phyloP scores from a whole-genome alignment of 64 coral and sea anemone species.

The Montipora cactus region DNA sequence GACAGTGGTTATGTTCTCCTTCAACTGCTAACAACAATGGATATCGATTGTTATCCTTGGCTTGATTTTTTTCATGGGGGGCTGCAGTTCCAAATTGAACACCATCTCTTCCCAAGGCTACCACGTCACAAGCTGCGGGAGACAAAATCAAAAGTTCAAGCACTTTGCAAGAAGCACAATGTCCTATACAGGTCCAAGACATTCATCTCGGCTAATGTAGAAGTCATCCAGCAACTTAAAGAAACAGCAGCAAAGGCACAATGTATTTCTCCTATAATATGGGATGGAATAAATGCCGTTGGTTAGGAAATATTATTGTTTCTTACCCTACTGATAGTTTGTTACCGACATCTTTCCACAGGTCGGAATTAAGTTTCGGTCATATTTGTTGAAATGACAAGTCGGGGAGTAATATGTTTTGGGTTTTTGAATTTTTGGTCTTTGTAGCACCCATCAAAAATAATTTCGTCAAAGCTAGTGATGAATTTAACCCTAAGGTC shows the following conservation, averaged over 20 bases:
- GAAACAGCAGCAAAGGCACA: constrained; percentile 88
- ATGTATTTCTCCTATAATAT: constrained; percentile 81
- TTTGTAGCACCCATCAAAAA: too few species aligned
- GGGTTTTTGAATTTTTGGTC: too few species aligned
- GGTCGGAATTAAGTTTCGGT: neutral
- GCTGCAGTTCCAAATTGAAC: constrained; percentile 98
- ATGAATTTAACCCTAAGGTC: too few species aligned
- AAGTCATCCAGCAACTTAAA: constrained; percentile 74
- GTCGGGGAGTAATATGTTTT: too few species aligned
- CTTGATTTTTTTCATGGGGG: constrained; percentile 97
- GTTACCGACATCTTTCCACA: neutral
- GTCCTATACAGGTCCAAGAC: constrained; percentile 81
- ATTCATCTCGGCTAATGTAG: constrained; percentile 90
- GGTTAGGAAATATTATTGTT: constrained; percentile 51
- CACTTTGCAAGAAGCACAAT: constrained; percentile 84
- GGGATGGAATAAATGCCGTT: constrained; percentile 94
- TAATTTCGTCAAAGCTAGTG: too few species aligned
- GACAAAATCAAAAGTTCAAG: constrained; percentile 65
- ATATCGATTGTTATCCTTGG: constrained; percentile 85
- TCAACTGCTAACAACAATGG: constrained; percentile 92
- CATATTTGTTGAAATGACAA: too few species aligned
- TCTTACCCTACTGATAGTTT: neutral
- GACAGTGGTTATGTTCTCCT: constrained; percentile 77
- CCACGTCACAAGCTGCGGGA: constrained; percentile 87
- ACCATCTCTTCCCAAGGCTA: constrained; percentile 92